Base-by-base conservation (phyloP, 2,888 invertebrate genomes). In the Xylophagus ater region DNA sequence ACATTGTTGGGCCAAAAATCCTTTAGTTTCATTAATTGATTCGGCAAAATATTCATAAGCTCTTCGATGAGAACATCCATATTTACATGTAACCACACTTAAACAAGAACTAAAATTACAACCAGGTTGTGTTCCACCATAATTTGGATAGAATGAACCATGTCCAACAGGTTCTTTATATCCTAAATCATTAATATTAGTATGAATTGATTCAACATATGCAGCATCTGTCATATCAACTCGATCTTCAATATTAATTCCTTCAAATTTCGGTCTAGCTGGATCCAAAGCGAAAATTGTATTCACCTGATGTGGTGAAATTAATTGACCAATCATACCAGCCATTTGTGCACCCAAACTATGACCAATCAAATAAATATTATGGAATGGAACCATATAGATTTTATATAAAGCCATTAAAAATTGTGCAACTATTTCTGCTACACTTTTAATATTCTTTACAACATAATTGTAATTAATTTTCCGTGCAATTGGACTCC, bases 271-370 rank as follows among this genome's bases (percentile, higher is more conserved):
- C 14, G 50, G 48, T 3, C 29, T 47, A 3, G 55, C 53, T 4
- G 55, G 54, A 26, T 55, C 55, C 2, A 55, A 45, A 15, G 44
- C 54, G 48, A 39, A 21, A 5, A 44, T 37, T 14, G 56, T 56
- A 7, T 58, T 54, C n/a, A 18, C 54, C 10, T 52, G 45, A 37
- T 52, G 52, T 1, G 59, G 59, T 2, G 38, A 24, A 4, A 60
- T 49, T 6, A 45, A 50, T 34, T 57, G 57, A 4, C 66, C 67
- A 1, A 61, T 58, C 34, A 62, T 53, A n/a, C 67, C 65, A 0
- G 58, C 57, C 5, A 65, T 52, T 35, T 68, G 67, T 0, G 61
- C 68, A 6, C 68, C 68, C 25, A 68, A 38, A 1, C 65, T 65
- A 38, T 67, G 67, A 1, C 68, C 68, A 39, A 66, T 52, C 0